Conservation (phyloP, 2,797 vertebrate species). For the Lerista edwardsae region DNA sequence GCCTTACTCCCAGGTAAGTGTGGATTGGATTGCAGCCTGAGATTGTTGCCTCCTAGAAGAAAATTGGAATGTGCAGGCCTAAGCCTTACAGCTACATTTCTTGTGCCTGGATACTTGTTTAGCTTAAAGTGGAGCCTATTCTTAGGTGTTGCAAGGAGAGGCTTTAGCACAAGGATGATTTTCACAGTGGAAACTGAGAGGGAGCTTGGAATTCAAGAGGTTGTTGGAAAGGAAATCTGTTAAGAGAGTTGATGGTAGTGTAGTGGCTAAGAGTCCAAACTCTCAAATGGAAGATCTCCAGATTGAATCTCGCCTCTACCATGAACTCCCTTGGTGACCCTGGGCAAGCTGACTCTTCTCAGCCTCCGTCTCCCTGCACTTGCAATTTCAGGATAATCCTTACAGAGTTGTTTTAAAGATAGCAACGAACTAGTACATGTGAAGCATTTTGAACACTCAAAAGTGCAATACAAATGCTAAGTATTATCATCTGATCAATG, state of each 20-base stretch:
- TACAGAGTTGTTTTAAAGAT: too few species aligned
- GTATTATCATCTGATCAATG: not conserved
- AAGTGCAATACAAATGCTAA: not conserved
- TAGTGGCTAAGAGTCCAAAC: too few species aligned
- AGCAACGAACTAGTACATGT: too few species aligned
- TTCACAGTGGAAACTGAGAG: not conserved
- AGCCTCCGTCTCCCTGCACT: too few species aligned
- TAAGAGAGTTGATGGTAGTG: not conserved
- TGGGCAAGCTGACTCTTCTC: too few species aligned
- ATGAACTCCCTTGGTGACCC: too few species aligned
- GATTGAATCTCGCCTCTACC: too few species aligned
- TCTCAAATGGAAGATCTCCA: too few species aligned
- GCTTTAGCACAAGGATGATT: not conserved
- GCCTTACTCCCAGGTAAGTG: too few species aligned
- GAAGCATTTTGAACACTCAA: too few species aligned
- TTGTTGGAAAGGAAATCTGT: not conserved
- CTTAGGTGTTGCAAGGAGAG: slow-evolving; percentile 1
- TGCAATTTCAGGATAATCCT: too few species aligned
- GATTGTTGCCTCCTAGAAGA: not conserved
- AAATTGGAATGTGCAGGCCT: not conserved
- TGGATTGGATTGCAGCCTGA: not conserved
- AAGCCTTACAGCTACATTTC: not conserved
- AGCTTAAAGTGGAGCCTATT: not conserved
- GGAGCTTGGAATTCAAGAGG: not conserved
- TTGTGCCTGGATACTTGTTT: not conserved